Evolutionary conservation across 2,113 vertebrate genomes (phyloP).

Genomic region (Sapajus apella): DNA sequence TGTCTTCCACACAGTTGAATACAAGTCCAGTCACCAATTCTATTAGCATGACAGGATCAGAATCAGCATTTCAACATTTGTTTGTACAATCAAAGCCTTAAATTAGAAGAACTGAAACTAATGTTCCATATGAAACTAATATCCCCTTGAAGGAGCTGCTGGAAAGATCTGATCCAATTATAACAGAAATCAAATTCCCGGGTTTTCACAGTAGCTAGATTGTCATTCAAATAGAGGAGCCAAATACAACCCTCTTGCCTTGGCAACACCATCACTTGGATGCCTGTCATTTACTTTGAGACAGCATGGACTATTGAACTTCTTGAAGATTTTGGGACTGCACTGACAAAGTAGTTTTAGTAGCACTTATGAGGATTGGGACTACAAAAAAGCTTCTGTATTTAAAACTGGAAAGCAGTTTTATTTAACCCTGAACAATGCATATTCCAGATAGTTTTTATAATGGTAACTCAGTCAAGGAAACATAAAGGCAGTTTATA

Average conservation of each 20-base stretch:
- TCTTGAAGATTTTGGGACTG: conserved; percentile 51
- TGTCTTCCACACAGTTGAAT: conserved; percentile 44
- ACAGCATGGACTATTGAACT: conserved; percentile 64
- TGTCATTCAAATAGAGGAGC: conserved; percentile 64
- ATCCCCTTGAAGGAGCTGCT: conserved; percentile 77
- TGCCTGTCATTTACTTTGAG: conserved; percentile 62
- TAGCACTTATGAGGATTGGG: conserved; percentile 54
- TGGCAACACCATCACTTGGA: conserved; percentile 63
- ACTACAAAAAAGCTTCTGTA: conserved; percentile 52
- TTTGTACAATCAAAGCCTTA: conserved; percentile 77
- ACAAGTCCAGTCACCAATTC: conserved; percentile 62
- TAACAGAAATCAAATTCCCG: conserved; percentile 79
- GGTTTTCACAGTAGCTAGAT: conserved; percentile 78
- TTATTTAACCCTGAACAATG: conserved; percentile 34
- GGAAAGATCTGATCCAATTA: conserved; percentile 80
- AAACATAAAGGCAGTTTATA: neutral
- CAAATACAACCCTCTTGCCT: conserved; percentile 68
- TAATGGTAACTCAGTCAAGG: neutral
- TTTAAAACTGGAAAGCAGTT: conserved; percentile 63
- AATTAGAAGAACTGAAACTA: conserved; percentile 71
- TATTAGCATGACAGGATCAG: conserved; percentile 65
- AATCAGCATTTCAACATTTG: conserved; percentile 74
- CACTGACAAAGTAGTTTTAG: conserved; percentile 53
- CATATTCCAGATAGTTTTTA: conserved; percentile 46
- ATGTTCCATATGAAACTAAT: conserved; percentile 80